Conservation (phyloP, 2,888 invertebrate species). For the Drosophila greeni region DNA sequence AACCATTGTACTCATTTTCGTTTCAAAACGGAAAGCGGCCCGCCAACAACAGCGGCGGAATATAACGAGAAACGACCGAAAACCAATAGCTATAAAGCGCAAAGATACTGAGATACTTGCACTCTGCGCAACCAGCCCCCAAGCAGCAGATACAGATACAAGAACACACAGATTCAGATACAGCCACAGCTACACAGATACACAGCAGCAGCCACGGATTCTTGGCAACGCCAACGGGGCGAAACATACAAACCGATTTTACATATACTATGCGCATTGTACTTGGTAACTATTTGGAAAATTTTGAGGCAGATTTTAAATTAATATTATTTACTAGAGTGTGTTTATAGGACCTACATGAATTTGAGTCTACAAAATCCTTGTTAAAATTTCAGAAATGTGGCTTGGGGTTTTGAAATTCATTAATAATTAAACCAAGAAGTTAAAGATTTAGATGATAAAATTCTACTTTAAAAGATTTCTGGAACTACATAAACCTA, state of each 20-base stretch:
- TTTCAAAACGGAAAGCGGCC: constrained; percentile 57
- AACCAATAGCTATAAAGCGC: constrained; percentile 67
- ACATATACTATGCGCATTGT: constrained; percentile 18
- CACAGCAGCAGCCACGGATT: constrained; percentile 18
- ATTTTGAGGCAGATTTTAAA: neutral
- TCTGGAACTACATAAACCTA: neutral
- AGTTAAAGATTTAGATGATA: no score
- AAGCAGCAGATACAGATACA: constrained; percentile 28
- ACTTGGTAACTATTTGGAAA: constrained; percentile 20
- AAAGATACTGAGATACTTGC: constrained; percentile 57
- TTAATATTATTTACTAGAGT: neutral
- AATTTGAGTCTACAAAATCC: neutral
- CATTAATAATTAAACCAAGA: neutral
- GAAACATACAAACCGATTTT: constrained; percentile 14
- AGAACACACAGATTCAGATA: neutral
- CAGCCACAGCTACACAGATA: constrained; percentile 3
- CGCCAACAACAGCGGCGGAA: constrained; percentile 36
- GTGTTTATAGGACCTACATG: neutral
- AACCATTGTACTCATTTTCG: constrained; percentile 71
- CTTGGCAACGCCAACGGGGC: constrained; percentile 29
- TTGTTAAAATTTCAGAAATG: neutral
- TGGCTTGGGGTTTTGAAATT: no score
- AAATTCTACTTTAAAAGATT: neutral
- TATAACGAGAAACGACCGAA: constrained; percentile 57
- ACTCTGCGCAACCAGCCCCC: constrained; percentile 17